A percentile compares a stretch with the other conserved stretches of the same genome.
Conservation (phyloP, 1,140 invertebrate species). For the Calephelis nemesis region DNA sequence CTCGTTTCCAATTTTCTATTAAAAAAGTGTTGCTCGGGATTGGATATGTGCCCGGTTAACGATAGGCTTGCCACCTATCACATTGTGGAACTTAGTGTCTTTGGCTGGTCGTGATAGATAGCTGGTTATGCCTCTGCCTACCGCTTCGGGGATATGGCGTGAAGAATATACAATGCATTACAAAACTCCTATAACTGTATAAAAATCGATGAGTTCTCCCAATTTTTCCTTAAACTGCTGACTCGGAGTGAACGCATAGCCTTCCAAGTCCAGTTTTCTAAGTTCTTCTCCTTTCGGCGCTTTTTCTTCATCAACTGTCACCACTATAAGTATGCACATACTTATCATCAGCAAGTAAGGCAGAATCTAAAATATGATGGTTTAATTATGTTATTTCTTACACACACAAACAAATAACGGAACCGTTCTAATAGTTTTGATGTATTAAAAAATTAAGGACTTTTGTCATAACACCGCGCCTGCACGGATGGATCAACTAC, state of each 20-base stretch:
- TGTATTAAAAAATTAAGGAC: too few species aligned
- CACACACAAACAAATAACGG: background rate
- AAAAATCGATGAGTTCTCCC: background rate
- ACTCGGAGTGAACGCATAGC: background rate
- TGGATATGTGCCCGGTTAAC: too few species aligned
- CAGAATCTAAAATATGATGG: background rate
- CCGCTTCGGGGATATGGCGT: too few species aligned
- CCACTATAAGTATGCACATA: background rate
- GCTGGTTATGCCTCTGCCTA: too few species aligned
- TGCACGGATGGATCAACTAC: too few species aligned
- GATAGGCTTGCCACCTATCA: too few species aligned
- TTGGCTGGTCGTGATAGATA: too few species aligned
- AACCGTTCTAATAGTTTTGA: too few species aligned
- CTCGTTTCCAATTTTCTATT: too few species aligned
- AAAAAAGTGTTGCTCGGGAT: too few species aligned
- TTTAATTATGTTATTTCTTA: background rate
- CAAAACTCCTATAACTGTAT: background rate
- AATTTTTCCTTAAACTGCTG: background rate
- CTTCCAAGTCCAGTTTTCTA: background rate
- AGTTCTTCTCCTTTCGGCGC: constrained; percentile 5
- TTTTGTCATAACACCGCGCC: too few species aligned
- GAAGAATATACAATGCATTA: background rate
- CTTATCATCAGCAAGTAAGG: background rate
- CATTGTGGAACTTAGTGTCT: too few species aligned
- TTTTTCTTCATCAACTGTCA: constrained; percentile 8